A percentile compares a stretch with the other conserved stretches of the same genome.
phyloP scores from a whole-genome alignment of 2,113 vertebrate genomes.

The Brachirus orientalis region DNA sequence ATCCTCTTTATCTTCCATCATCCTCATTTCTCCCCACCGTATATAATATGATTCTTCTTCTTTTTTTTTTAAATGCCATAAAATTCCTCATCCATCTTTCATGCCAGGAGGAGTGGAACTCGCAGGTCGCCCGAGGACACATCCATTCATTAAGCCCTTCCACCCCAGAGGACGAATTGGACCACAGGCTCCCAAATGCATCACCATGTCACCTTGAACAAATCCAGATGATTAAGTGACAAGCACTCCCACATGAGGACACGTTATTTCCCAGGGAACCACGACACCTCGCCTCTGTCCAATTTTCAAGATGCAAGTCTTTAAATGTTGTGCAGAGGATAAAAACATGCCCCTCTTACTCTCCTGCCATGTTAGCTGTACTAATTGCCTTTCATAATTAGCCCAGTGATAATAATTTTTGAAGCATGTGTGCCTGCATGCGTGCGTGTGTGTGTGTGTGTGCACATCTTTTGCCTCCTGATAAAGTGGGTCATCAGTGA shows the following conservation, averaged over 20 bases:
- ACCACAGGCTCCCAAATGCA: slow-evolving; percentile 60
- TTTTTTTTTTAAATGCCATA: slow-evolving; percentile 31
- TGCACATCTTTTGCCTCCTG: slow-evolving; percentile 48
- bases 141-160: slow-evolving; percentile 71
- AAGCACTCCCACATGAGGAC: slow-evolving; percentile 71
- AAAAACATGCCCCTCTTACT: slow-evolving; percentile 18
- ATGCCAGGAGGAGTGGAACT: slow-evolving; percentile 35
- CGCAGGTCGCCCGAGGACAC: slow-evolving; percentile 64
- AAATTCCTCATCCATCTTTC: slow-evolving; percentile 61
- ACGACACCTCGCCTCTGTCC: slow-evolving; percentile 42
- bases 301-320: slow-evolving; percentile 73
- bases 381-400: slow-evolving; percentile 87
- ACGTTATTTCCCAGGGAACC: slow-evolving; percentile 80
- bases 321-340: slow-evolving; percentile 50
- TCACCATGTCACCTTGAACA: slow-evolving; percentile 83
- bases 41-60: slow-evolving; percentile 4
- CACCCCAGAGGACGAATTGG: slow-evolving; percentile 68
- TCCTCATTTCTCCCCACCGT: slow-evolving; percentile 9
- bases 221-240: slow-evolving; percentile 79
- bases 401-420: slow-evolving; percentile 79
- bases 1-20: slow-evolving; percentile 45
- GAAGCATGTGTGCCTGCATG: slow-evolving; percentile 32
- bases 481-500: slow-evolving; percentile 79
- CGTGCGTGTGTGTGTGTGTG: slow-evolving; percentile 26
- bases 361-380: slow-evolving; percentile 67